Percentiles rank a stretch among this genome's conserved stretches.
These are phyloP conservation scores for Phocoena phocoena DNA, from an alignment of 2,113 vertebrate genomes.

Conservation along the genomic window DNA sequence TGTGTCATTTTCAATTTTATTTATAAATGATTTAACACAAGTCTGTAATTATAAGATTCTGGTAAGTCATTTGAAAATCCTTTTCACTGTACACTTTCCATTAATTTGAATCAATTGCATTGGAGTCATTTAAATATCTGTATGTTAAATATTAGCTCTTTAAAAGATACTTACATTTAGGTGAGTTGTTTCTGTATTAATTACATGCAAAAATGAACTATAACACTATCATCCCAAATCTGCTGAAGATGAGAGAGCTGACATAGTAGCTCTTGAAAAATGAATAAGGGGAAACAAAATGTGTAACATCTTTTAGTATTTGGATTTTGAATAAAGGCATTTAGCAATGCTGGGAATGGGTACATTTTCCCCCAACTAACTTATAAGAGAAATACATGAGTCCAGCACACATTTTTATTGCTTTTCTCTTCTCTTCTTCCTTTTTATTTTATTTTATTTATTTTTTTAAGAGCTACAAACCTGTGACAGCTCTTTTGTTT, in stretches of 20 bases:
- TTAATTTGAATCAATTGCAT: conserved; percentile 15
- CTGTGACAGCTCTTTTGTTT: neutral
- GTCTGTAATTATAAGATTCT: neutral
- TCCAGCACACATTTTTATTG: neutral
- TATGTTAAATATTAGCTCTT: conserved; percentile 4
- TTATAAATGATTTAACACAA: neutral
- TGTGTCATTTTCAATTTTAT: neutral
- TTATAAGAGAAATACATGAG: neutral
- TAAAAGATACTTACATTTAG: conserved; percentile 6
- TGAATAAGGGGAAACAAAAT: neutral
- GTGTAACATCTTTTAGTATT: neutral
- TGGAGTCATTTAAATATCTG: neutral
- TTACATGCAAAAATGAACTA: neutral
- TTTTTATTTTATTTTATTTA: too few relatives aligned
- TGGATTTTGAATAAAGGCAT: neutral
- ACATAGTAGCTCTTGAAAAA: neutral
- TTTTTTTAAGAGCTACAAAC: neutral
- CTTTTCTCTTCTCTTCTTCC: neutral
- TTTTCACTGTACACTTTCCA: neutral
- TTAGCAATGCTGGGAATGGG: neutral
- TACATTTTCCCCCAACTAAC: neutral
- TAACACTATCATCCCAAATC: neutral
- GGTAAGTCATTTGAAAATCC: conserved; percentile 9
- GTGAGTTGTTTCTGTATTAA: neutral
- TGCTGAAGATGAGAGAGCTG: neutral